Conservation (phyloP, 1,140 invertebrate species). For the Homarus americanus region DNA sequence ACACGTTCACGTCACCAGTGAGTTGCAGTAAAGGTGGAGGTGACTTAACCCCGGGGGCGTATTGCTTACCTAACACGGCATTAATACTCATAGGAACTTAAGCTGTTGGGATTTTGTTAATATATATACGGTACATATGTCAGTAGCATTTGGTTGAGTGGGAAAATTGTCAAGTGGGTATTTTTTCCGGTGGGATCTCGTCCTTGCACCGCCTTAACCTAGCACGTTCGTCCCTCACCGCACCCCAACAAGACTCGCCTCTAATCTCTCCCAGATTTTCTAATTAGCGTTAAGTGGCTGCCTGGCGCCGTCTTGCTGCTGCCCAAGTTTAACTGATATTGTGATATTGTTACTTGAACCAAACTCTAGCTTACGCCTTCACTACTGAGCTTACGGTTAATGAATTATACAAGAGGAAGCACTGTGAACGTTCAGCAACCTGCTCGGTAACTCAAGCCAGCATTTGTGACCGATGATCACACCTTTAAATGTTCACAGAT, state of each 20-base stretch:
- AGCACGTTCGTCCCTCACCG: not conserved
- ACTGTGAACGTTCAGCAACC: not conserved
- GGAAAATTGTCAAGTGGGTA: too few species aligned
- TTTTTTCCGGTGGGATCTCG: too few species aligned
- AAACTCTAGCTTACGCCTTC: not conserved
- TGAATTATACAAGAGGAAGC: not conserved
- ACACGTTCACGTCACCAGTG: not conserved
- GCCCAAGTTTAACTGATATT: not conserved
- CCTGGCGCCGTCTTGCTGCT: conserved; percentile 32
- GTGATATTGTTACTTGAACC: not conserved
- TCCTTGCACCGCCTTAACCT: not conserved
- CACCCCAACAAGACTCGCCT: conserved; percentile 10
- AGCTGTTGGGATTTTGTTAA: too few species aligned
- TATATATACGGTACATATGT: too few species aligned
- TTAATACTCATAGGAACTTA: too few species aligned
- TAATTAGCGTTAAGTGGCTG: conserved; percentile 51
- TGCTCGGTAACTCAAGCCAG: not conserved
- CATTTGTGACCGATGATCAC: not conserved
- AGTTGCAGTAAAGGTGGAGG: not conserved
- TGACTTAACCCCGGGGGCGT: not conserved
- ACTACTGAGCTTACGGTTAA: not conserved
- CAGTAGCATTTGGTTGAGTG: too few species aligned
- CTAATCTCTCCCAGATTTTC: conserved; percentile 45
- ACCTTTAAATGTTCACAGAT: not conserved
- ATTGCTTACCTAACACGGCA: too few species aligned